Base-by-base conservation (phyloP, 2,797 vertebrate genomes). In the Enteromius anoplus region DNA sequence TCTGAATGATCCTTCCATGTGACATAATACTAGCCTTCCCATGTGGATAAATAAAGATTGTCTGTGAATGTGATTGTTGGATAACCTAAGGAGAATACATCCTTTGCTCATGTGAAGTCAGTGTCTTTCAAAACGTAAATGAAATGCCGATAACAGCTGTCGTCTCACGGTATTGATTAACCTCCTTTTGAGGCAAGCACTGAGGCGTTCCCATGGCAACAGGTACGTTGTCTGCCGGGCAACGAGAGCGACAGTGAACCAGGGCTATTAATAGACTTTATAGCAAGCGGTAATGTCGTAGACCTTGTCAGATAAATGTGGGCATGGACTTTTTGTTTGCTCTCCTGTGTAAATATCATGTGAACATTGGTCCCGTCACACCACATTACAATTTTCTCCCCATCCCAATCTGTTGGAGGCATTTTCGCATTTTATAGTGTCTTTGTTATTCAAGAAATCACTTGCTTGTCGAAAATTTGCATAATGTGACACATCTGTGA, bases 241-340 rank as follows among this genome's bases (percentile, higher is more conserved):
- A 88, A 86, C 85, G 19, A 87, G 80, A 87, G 85, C 69, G 75
- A 81, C 84, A 88, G 84, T 69, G 86, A 84, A 77, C 65, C 19
- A 64, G 53, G 78, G 89, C 94, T 95, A 94, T 95, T 94, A 94
- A 93, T 95, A 95, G 93, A 92, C 87, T 89, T 86, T 88, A 92
- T 91, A 88, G 86, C 89, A 83, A 90, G 86, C 78, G 9, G 85
- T 11, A 81, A 89, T 91, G 89, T 89, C 85, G 65, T 84, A 84
- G 83, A 86, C 86, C 85, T 90, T 37, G 82, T 91, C 90, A 90
- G 75, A 89, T 76, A 78, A 88, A 88, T 90, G 81, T 73, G 58
- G 34, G 73, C 78, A 87, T 85, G 89, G 85, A 75, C 87, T 84
- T 85, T 84, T 73, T 83, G 82, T 91, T 90, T 87, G 85, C 82